Base-by-base conservation (phyloP, 1,140 invertebrate species). In the Ridgeia piscesae region DNA sequence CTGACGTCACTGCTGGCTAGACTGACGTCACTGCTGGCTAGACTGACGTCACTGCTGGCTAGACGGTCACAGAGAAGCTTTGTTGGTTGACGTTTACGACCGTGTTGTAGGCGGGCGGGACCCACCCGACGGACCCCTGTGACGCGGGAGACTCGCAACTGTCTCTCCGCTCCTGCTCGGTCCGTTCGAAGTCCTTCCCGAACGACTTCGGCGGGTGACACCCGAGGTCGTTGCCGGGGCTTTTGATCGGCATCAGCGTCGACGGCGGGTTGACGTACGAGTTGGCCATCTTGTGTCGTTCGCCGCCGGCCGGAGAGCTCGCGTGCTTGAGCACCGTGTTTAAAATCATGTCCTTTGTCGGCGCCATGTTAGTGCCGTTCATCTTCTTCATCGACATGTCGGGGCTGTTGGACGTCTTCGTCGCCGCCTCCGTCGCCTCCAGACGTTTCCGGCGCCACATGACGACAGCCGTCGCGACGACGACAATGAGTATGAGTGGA, bases 161-260 rank as follows among this genome's bases (percentile, higher is more conserved):
- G 17, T 34, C 33, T n/a, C n/a, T n/a, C 14, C 89, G 35, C 17
- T 90, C 33, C 35, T 34, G 89, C 17, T 90, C 33, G 8, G n/a
- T 35, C 89, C 35, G 89, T 2, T 90, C 89, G 89, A 35, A 34
- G 89, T 90, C 89, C 89, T 34, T 34, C 89, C 89, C 89, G 89
- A 34, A 90, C 89, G 89, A 35, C 89, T n/a, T 90, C 17, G 33
- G 35, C 89, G 89, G 34, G n/a, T 34, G 17, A 27, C 33, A 34
- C 4, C n/a, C 31, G 89, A 11, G 33, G 89, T 90, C 89, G 89
- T 90, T 35, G 89, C 11, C 33, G 89, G 34, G 35, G 35, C 89
- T 34, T n/a, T 35, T 34, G 17, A 90, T 90, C 89, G 89, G n/a
- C 89, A 2, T 1, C 33, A 34, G 17, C 89, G 33, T 17, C 2